Base-by-base conservation (phyloP, 2,888 invertebrate genomes). In the Drosophila putrida region DNA sequence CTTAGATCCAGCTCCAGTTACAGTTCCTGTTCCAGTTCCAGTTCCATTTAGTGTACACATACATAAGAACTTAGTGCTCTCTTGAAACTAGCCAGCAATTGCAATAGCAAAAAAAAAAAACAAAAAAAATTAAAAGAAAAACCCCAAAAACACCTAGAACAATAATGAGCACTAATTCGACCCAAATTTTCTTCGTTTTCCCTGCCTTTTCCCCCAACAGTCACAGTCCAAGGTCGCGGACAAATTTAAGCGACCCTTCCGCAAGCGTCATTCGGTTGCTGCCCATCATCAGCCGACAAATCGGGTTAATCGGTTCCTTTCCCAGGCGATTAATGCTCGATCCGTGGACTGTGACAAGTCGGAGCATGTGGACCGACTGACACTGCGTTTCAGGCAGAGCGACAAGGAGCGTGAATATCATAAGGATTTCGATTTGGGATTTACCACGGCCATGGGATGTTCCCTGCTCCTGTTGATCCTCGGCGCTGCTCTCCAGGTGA, bases 341-440 rank as follows among this genome's bases (percentile, higher is more conserved):
- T 97, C 97, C 90, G 97, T 98, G 69, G 97, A 98, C 91, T 94
- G 97, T 67, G 97, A 98, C 92, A 98, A 98, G 93, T 96, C 96
- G 25, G 96, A 96, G 54, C 97, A 98, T 90, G 97, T 98, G 55
- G 97, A 97, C 91, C 94, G 96, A 51, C 93, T 97, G 68, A 97
- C 97, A 4, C 93, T 98, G 55, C 96, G 96, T 90, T 98, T 98
- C 92, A 96, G 96, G 89, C 97, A 97, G 88, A 93, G 95, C 44
- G 94, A 95, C 74, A 97, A 97, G 92, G 98, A 98, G 93, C 95
- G 95, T 82, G 96, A 98, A 96, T 98, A 97, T 91, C 97, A 97
- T 78, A 95, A 96, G 75, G 97, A 97, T 82, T 94, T 96, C 20
- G 97, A 97, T 92, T 95, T 96, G 64, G 96, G 97, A 36, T 97